Evolutionary conservation across 2,888 invertebrate species (phyloP).

Genomic region (Andrena bucephala): DNA sequence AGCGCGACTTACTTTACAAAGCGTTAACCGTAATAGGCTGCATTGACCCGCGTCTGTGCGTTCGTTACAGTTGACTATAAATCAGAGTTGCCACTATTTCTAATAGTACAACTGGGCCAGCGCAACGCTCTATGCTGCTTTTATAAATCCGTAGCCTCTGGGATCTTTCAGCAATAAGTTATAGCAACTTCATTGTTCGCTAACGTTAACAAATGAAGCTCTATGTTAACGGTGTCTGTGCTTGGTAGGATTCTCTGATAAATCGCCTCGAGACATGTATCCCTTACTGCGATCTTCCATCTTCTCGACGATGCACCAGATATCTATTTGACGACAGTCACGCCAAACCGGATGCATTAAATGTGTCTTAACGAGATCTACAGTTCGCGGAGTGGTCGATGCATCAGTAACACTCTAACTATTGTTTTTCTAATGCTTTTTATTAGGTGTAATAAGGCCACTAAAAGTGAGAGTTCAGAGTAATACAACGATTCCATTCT

Average conservation of each 20-base stretch:
- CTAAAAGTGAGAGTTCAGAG: neutral
- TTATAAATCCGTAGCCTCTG: neutral
- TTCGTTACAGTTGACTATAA: constrained; percentile 73
- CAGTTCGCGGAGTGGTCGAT: constrained; percentile 59
- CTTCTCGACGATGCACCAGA: constrained; percentile 9
- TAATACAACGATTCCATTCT: neutral
- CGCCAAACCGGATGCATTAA: constrained; percentile 63
- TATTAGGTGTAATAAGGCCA: neutral
- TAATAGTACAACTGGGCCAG: constrained; percentile 58
- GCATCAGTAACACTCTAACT: constrained; percentile 26
- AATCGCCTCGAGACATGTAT: neutral
- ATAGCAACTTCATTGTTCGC: neutral
- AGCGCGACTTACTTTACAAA: constrained; percentile 73
- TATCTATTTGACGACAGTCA: constrained; percentile 8
- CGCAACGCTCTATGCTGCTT: constrained; percentile 9
- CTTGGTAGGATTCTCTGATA: too few relatives aligned
- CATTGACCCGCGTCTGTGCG: constrained; percentile 74
- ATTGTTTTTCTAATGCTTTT: constrained; percentile 7
- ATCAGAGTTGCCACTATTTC: constrained; percentile 75
- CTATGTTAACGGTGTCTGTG: too few relatives aligned
- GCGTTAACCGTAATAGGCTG: constrained; percentile 78
- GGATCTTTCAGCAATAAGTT: neutral
- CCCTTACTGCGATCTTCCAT: neutral
- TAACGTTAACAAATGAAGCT: too few relatives aligned
- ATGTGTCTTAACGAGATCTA: constrained; percentile 68